phyloP scores from a whole-genome alignment of 2,797 vertebrate species.

The Spatula clypeata region DNA sequence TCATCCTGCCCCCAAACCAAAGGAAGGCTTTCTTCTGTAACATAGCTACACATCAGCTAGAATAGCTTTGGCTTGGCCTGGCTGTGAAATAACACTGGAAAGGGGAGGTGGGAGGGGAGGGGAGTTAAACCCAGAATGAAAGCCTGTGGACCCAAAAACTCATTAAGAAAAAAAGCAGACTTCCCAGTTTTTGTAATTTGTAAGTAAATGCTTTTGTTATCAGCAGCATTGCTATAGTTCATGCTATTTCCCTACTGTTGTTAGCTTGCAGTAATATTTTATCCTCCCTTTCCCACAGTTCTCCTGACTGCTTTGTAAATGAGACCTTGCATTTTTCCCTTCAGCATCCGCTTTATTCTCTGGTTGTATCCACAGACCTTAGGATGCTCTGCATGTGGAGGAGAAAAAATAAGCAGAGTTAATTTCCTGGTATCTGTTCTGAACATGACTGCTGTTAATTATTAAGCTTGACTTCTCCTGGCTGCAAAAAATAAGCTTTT shows the following conservation, averaged over 20 bases:
- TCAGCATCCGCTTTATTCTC: slow-evolving; percentile 18
- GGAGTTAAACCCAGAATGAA: neutral
- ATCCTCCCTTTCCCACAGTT: neutral
- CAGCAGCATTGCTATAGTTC: neutral
- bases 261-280: slow-evolving; percentile 16
- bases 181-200: neutral
- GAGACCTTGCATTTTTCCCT: slow-evolving; percentile 12
- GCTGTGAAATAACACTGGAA: neutral
- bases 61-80: neutral
- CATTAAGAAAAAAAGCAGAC: neutral
- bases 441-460: slow-evolving; percentile 56
- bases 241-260: neutral
- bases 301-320: slow-evolving; percentile 41
- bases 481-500: slow-evolving; percentile 46
- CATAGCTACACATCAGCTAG: neutral
- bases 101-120: neutral
- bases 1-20: neutral
- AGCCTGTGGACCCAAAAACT: neutral
- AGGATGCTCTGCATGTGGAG: neutral
- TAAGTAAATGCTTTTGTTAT: neutral
- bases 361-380: slow-evolving; percentile 16
- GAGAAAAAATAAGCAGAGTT: neutral
- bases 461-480: neutral
- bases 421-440: slow-evolving; percentile 64
- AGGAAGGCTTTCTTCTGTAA: neutral